Evolutionary conservation across 2,113 vertebrate species (phyloP), one percentile per base, ranked within the genome.

Genomic region (Sapajus apella): DNA sequence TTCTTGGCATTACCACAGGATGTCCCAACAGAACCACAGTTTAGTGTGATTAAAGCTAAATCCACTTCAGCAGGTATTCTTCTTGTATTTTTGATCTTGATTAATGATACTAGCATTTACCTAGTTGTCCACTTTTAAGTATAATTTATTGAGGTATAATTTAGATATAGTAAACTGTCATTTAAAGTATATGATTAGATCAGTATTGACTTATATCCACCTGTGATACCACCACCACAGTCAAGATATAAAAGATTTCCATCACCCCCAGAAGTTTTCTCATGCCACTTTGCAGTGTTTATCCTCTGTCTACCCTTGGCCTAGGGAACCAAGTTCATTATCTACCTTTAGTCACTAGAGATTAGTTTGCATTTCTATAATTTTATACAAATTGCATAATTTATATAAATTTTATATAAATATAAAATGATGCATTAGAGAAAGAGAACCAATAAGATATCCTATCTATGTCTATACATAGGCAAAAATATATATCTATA

Each of bases 361-460:
- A 52, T 91, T 95, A 77, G 35, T 97, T 94, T 96, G 23, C 35
- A 52, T 90, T 94, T 76, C 77, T 88, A 16, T 87, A 70, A 40
- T 82, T 87, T 92, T 76, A 13, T 96, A 35, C 75, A 84, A 83
- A 40, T 81, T 70, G 37, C 52, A 20, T 89, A 45, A 76, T 45
- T 83, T 64, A 61, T 56, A 17, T 94, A 66, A 30, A 77, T 47
- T 47, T 47, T 27, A 81, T 77, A 35, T 86, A 50, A 66, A 35
- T 92, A 61, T 64, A 82, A 52, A 58, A 45, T 80, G 56, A 30
- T 81, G 2, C 84, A 52, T 77, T n/a, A 86, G 70, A 92, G 43
- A 89, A 87, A 90, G 45, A 68, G 25, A 91, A 72, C 32, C 52
- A 66, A 64, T 52, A 55, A 18, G 45, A 81, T 93, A 35, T 56